Base-by-base conservation (phyloP, 2,113 vertebrate genomes). In the Apeltes quadracus region DNA sequence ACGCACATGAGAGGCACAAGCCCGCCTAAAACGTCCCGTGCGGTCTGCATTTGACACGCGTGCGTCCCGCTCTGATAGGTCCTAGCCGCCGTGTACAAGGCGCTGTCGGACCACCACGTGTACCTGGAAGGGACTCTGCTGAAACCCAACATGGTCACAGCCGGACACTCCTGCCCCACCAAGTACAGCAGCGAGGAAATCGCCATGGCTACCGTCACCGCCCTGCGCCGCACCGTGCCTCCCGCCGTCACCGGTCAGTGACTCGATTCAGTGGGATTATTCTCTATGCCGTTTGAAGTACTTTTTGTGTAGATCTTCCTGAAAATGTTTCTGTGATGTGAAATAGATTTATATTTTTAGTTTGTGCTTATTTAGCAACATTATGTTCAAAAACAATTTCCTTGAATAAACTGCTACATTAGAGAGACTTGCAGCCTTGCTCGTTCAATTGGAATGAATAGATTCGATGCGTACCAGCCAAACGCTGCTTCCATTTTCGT, bases 61-160 rank as follows among this genome's bases (percentile, higher is more conserved):
- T 38, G 22, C 7, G 4, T 50, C 9, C 23, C 20, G 13, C 72
- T 50, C 56, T 55, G 27, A 29, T 56, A 99, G 98, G 96, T 99
- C 54, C 92, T 99, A 66, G 96, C 97, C 74, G 96, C 96, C 8
- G 95, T 96, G 58, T 99, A 99, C 92, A 99, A 99, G 89, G 95
- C 98, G 20, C 94, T 99, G 83, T 98, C 95, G 0, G 97, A 99
- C 88, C 97, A 99, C 86, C 97, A 99, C 0, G 92, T 99, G 58
- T 99, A 98, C 92, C 92, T 99, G 89, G 98, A 99, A 74, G 97
- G 98, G 4, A 98, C 97, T 0, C 88, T 99, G 78, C 94, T 99
- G 74, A 99, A 99, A 69, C 98, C 98, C 86, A 99, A 99, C 92
- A 99, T 99, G 98, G 98, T 99, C 87, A 99, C 97, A 3, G 91